Base-by-base conservation (phyloP, 2,113 vertebrate species). In the Grammomys dolichurus region DNA sequence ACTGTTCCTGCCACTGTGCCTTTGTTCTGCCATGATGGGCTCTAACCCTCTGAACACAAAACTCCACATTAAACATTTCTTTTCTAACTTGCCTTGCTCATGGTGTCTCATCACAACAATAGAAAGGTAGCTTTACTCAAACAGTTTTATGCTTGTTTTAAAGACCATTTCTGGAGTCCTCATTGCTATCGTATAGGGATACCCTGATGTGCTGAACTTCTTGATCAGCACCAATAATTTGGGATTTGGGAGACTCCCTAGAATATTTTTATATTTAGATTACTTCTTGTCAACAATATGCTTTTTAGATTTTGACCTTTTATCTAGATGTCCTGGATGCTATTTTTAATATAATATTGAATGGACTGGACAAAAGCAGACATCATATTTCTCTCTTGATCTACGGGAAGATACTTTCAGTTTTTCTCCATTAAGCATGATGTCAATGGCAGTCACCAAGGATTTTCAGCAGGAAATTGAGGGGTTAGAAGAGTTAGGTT, bases 251-350 rank as follows among this genome's bases (percentile, higher is more conserved):
- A 36, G 51, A 20, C 4, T 90, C 69, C 51, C 67, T 58, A 24
- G 8, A n/a, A 75, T 86, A 85, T 73, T 78, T 78, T 76, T 26
- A 89, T 31, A 78, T 19, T 40, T 78, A 46, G 10, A 93, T 91
- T 65, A 90, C 26, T 46, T 86, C 77, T 89, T 93, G 58, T 93
- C 77, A 67, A 20, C 40, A 48, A 20, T 60, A 33, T 86, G 14
- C 51, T 65, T 5, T 70, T 93, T 91, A 87, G 17, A 75, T 56
- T 90, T 93, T n/a, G 73, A 24, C 93, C 73, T 80, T 17, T 67
- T 67, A 36, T 63, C 11, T 54, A 88, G 54, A 72, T 80, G 43
- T 51, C 56, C 13, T 46, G 43, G 24, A 40, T 43, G 48, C 70
- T 91, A 33, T 51, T 54, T 72, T n/a, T 4, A 85, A 67, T 22